Evolutionary conservation across 2,113 vertebrate genomes (phyloP).

Genomic region (Ibidorhyncha struthersii): DNA sequence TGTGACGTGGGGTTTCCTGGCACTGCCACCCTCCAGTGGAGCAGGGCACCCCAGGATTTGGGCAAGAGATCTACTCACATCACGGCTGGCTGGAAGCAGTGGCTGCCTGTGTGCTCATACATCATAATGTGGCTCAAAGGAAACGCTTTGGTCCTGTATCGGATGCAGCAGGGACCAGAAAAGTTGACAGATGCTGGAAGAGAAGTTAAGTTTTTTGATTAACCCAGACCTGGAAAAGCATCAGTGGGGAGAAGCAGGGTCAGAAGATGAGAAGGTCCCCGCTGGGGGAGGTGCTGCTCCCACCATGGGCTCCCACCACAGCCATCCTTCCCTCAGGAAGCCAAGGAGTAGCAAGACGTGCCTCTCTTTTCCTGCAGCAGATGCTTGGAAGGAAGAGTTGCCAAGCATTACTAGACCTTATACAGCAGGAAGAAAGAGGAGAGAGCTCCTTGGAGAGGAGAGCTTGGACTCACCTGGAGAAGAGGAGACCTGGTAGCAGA

Average conservation of each 20-base stretch:
- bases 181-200: not conserved
- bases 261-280: not conserved
- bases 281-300: not conserved
- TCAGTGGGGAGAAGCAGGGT: not conserved
- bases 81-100: not conserved
- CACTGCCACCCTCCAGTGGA: not conserved
- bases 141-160: rapidly evolving
- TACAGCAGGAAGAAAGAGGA: not conserved
- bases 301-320: not conserved
- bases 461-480: not conserved
- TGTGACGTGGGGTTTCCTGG: not conserved
- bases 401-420: not conserved
- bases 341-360: not conserved
- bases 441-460: not conserved
- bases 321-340: not conserved
- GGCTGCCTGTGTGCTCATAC: not conserved
- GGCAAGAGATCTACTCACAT: slow-evolving; percentile 17
- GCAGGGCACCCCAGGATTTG: not conserved
- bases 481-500: slow-evolving; percentile 8
- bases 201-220: not conserved
- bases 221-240: not conserved
- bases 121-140: rapidly evolving
- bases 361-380: not conserved
- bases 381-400: not conserved
- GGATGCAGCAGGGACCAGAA: not conserved